Conservation (phyloP, 92 coral and sea anemone species). For the Epizoanthus stellaris region DNA sequence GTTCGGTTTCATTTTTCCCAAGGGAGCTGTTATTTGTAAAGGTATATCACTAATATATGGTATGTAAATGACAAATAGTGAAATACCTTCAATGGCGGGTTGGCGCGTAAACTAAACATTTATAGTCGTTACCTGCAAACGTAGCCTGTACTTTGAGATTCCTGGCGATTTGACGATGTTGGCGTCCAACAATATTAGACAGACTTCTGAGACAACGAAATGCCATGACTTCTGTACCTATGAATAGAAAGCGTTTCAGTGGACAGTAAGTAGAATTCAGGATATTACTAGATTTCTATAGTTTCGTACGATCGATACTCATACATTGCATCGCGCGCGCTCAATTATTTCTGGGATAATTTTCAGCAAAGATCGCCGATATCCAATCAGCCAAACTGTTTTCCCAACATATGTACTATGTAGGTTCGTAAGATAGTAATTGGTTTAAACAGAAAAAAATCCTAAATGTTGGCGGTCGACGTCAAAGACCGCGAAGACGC, state of each 20-base stretch:
- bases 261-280: not conserved
- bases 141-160: conserved; percentile 8
- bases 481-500: too few species aligned
- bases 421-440: too few species aligned
- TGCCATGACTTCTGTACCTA: not conserved
- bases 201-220: not conserved
- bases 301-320: not conserved
- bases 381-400: too few species aligned
- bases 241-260: not conserved
- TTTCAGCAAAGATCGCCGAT: too few species aligned
- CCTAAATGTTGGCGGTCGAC: too few species aligned
- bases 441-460: too few species aligned
- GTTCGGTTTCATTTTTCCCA: too few species aligned
- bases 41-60: too few species aligned
- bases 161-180: not conserved
- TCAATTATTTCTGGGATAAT: not conserved
- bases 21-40: too few species aligned
- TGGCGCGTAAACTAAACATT: not conserved
- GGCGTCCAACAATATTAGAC: not conserved
- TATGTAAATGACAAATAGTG: too few species aligned
- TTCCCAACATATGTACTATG: too few species aligned
- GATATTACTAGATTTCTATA: not conserved
- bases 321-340: not conserved
- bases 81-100: too few species aligned
- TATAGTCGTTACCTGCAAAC: conserved; percentile 3